Evolutionary conservation across 2,888 invertebrate species (phyloP), one percentile per base, ranked within the genome.

Genomic region (Itoplectis maculator): DNA sequence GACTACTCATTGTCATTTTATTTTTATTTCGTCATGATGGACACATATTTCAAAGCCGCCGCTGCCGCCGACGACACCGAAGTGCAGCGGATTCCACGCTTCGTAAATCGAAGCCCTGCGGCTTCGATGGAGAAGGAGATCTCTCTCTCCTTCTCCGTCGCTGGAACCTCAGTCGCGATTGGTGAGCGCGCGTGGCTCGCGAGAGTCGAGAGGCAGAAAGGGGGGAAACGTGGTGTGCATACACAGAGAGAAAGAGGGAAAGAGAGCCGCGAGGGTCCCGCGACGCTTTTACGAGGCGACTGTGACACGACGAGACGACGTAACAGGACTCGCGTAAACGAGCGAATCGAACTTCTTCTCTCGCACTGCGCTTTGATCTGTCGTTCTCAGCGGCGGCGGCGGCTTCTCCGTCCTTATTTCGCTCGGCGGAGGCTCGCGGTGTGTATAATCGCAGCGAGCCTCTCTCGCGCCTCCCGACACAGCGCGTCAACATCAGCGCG

Each of bases 281-380:
- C 68, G 85, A 88, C 84, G 74, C 86, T 88, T 89, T 88, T 87
- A 88, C 85, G 88, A 87, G 73, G 47, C 69, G 51, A 29, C 61
- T 42, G 63, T 51, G 63, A 77, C 37, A 51, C 69, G 77, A 70
- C 63, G 77, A 61, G 61, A 45, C 61, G 61, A 77, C 69, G 61
- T 73, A 73, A 73, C 73, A 61, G 84, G 84, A 86, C 79, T 83
- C 75, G 86, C 84, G 85, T 87, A 87, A 89, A 88, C 84, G 86
- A 88, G 84, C 86, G 87, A 88, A 88, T 89, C 86, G 86, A 88
- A 88, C 84, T 89, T 86, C 85, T 87, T 87, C 84, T 85, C 45
- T 65, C 70, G 56, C 49, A 37, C 29, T 66, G 79, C 82, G 79
- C 89, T 90, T 91, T 90, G 89, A 90, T 91, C 89, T 89, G 89